Conservation (phyloP, 2,888 invertebrate genomes). For the Drosophila macrospina region DNA sequence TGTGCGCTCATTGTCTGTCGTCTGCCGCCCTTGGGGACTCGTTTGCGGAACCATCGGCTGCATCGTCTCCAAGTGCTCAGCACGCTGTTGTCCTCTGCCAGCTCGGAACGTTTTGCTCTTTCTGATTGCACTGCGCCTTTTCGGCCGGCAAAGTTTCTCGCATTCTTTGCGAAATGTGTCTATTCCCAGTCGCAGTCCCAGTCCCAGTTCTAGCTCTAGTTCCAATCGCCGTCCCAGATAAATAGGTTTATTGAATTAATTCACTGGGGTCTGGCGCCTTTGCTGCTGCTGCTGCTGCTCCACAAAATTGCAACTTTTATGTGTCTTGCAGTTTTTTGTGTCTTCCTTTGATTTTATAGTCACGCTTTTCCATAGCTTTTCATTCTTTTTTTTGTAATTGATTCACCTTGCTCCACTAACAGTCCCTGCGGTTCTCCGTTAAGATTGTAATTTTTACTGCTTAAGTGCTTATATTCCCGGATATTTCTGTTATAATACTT, state of each 20-base stretch:
- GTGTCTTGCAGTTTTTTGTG: conserved; percentile 38
- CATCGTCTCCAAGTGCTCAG: conserved; percentile 55
- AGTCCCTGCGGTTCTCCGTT: not conserved
- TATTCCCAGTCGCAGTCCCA: conserved; percentile 39
- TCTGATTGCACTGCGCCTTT: conserved; percentile 70
- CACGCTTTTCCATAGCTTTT: conserved; percentile 34
- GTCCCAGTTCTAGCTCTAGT: conserved; percentile 18
- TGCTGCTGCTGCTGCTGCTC: not conserved
- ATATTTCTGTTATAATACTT: not conserved
- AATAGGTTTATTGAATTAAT: conserved; percentile 79
- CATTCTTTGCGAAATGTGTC: conserved; percentile 64
- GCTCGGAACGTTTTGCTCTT: conserved; percentile 17
- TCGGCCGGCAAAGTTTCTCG: conserved; percentile 66
- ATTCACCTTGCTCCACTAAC: conserved; percentile 45
- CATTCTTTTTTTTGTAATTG: conserved; percentile 14
- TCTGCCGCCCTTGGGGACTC: conserved; percentile 73
- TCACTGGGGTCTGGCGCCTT: conserved; percentile 43
- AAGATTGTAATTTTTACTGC: conserved; percentile 1
- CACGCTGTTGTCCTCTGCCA: conserved; percentile 46
- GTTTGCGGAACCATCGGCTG: conserved; percentile 63
- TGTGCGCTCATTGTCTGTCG: conserved; percentile 64
- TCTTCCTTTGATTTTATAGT: conserved; percentile 44
- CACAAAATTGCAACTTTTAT: conserved; percentile 54
- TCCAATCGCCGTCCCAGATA: conserved; percentile 58
- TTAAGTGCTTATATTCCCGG: conserved; percentile 3